These are phyloP conservation scores for Protophormia terraenovae DNA, from an alignment of 2,888 invertebrate genomes.

Conservation along the genomic window DNA sequence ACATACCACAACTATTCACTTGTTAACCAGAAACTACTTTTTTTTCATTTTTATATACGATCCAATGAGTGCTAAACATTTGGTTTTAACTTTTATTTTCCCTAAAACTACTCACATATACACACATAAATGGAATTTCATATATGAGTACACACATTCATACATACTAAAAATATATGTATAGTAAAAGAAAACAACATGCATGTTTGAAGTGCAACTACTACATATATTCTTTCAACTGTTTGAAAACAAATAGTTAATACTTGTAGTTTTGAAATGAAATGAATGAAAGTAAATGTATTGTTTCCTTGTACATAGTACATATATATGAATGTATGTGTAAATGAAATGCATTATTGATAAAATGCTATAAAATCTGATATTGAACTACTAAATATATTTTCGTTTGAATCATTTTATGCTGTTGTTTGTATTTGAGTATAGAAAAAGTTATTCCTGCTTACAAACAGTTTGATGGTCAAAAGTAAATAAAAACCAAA, in stretches of 20 bases:
- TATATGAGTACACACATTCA: not conserved
- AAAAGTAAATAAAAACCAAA: not conserved
- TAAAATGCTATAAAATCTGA: slow-evolving; percentile 22
- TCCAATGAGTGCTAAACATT: not conserved
- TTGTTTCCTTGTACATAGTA: not conserved
- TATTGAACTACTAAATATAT: slow-evolving; percentile 11
- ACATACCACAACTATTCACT: slow-evolving; percentile 29
- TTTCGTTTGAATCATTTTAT: not conserved
- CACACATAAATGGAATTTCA: not conserved
- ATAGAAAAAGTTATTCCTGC: not conserved
- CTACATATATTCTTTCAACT: not conserved
- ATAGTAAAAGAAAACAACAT: no score
- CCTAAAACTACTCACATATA: not conserved
- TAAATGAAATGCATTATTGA: not conserved
- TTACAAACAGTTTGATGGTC: slow-evolving; percentile 41
- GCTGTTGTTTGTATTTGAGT: not conserved
- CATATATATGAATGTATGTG: not conserved
- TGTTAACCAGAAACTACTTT: slow-evolving; percentile 31
- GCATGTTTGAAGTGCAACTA: not conserved
- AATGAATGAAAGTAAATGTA: slow-evolving; percentile 8
- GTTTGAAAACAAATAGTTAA: not conserved
- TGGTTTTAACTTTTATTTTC: not conserved
- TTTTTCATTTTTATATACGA: not conserved
- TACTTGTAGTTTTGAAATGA: not conserved
- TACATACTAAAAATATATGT: not conserved